Evolutionary conservation across 2,113 vertebrate genomes (phyloP).

Genomic region (Hemibagrus wyckioides): DNA sequence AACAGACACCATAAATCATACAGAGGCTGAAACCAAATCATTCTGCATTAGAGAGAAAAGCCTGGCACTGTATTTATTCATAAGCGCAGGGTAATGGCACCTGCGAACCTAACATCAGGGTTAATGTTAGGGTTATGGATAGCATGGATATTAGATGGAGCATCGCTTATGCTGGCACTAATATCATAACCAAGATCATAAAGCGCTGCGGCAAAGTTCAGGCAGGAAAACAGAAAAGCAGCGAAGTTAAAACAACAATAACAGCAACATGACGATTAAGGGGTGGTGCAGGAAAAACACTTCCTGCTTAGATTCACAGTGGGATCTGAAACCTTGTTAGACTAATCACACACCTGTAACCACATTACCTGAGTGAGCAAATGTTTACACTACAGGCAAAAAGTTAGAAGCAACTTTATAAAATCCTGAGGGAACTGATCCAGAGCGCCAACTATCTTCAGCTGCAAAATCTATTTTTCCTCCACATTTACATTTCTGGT

Average conservation of each 20-base stretch:
- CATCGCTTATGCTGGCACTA: neutral
- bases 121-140: neutral
- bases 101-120: neutral
- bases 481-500: too few species aligned
- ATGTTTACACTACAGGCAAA: too few species aligned
- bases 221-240: neutral
- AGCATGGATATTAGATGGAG: neutral
- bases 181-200: neutral
- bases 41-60: conserved; percentile 21
- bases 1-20: conserved; percentile 1
- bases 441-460: too few species aligned
- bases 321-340: too few species aligned
- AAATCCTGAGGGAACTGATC: too few species aligned
- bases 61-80: neutral
- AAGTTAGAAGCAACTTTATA: too few species aligned
- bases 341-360: too few species aligned
- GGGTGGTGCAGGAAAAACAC: neutral
- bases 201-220: neutral
- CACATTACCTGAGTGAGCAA: too few species aligned
- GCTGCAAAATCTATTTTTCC: too few species aligned
- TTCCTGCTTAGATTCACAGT: too few species aligned
- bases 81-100: neutral
- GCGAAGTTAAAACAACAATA: neutral
- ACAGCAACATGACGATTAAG: neutral
- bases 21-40: neutral